Percentiles rank a stretch among this genome's conserved stretches.
Conservation (phyloP, 2,888 invertebrate genomes). For the Polydrusus cervinus region DNA sequence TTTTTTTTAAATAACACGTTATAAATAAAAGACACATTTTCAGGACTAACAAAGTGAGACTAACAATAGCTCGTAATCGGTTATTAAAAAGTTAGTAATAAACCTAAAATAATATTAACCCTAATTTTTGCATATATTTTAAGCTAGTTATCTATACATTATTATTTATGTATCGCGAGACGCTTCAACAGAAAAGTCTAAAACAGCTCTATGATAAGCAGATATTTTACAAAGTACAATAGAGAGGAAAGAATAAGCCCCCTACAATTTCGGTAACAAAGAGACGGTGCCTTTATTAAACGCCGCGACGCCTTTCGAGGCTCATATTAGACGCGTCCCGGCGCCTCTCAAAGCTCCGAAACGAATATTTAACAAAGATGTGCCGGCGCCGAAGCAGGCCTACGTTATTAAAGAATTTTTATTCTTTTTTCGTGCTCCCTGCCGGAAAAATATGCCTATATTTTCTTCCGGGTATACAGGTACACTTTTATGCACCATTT, state of each 20-base stretch:
- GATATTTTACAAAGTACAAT: conserved; percentile 9
- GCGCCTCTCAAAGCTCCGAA: conserved; percentile 34
- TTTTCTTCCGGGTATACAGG: conserved; percentile 27
- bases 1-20: background rate
- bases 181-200: background rate
- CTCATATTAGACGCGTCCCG: conserved; percentile 52
- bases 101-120: no score
- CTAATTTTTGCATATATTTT: no score
- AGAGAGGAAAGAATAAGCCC: conserved; percentile 22
- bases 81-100: no score
- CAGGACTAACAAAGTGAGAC: no score
- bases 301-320: conserved; percentile 48
- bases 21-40: no score
- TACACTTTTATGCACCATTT: conserved; percentile 18
- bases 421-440: conserved; percentile 40
- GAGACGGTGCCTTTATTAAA: conserved; percentile 51
- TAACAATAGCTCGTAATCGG: no score
- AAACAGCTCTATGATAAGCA: conserved; percentile 2
- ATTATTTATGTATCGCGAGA: no score
- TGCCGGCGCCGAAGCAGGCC: conserved; percentile 32
- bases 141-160: no score
- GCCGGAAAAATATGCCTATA: conserved; percentile 44
- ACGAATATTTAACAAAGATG: conserved; percentile 53
- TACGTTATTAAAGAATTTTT: conserved; percentile 54
- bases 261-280: conserved; percentile 45